These are phyloP conservation scores for Dromiciops gliroides DNA, from an alignment of 2,113 vertebrate species.

Conservation along the genomic window DNA sequence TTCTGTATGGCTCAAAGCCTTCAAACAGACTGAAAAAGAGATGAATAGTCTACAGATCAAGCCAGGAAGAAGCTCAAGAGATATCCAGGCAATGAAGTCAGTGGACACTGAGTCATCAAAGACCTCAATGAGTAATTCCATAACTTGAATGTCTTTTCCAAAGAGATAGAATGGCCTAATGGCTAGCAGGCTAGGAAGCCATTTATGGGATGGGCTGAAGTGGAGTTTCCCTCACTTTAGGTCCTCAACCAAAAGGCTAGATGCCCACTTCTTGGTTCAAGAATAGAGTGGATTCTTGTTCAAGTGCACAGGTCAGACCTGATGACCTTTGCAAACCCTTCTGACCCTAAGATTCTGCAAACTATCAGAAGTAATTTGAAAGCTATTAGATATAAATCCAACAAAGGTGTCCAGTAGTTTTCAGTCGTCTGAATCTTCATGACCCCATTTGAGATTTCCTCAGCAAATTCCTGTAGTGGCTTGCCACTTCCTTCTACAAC, in stretches of 20 bases:
- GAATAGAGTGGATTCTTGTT: neutral
- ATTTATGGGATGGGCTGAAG: neutral
- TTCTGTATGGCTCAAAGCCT: neutral
- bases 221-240: neutral
- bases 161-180: neutral
- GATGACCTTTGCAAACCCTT: neutral
- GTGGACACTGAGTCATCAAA: neutral
- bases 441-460: neutral
- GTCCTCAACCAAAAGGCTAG: neutral
- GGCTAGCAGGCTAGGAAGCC: neutral
- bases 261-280: neutral
- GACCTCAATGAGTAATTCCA: neutral
- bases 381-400: neutral
- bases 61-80: neutral
- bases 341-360: neutral
- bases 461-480: neutral
- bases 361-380: neutral
- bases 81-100: neutral
- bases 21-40: neutral
- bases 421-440: neutral
- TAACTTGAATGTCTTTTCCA: neutral
- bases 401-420: neutral
- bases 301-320: neutral
- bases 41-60: neutral
- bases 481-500: neutral